phyloP scores from a whole-genome alignment of 2,888 invertebrate genomes.

The Tipula lateralis region DNA sequence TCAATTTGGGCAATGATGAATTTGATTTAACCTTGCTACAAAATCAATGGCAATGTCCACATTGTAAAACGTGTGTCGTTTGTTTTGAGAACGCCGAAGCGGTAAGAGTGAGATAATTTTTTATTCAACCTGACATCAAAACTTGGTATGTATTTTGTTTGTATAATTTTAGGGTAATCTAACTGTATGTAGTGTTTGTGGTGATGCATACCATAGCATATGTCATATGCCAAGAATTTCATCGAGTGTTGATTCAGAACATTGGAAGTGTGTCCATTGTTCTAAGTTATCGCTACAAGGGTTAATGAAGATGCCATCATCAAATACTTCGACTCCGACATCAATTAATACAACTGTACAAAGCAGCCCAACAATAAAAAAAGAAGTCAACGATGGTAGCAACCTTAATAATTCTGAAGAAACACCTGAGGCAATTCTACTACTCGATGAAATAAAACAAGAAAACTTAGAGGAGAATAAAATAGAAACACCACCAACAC shows the following conservation, averaged over 20 bases:
- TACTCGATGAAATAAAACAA: neutral
- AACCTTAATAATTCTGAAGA: neutral
- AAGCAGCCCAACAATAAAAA: neutral
- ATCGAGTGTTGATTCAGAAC: slow-evolving; percentile 55
- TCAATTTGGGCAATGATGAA: slow-evolving; percentile 63
- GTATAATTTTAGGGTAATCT: slow-evolving; percentile 57
- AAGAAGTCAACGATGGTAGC: neutral
- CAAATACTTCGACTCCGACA: neutral
- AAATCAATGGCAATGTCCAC: slow-evolving; percentile 74
- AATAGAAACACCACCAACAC: slow-evolving; percentile 32
- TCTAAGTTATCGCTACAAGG: neutral
- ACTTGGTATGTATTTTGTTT: neutral
- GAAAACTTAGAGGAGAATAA: neutral
- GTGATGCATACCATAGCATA: slow-evolving; percentile 75
- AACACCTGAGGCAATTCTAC: neutral
- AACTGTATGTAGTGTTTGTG: slow-evolving; percentile 76
- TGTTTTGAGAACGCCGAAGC: slow-evolving; percentile 74
- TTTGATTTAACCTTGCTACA: slow-evolving; percentile 50
- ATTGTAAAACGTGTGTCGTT: slow-evolving; percentile 80
- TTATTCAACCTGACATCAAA: slow-evolving; percentile 37
- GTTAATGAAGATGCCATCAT: neutral
- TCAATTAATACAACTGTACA: neutral
- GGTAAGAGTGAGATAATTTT: slow-evolving; percentile 50
- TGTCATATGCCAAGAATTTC: slow-evolving; percentile 71
- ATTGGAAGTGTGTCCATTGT: slow-evolving; percentile 71